Evolutionary conservation across 2,888 invertebrate genomes (phyloP), one percentile per base, ranked within the genome.

Genomic region (Orthosia incerta): DNA sequence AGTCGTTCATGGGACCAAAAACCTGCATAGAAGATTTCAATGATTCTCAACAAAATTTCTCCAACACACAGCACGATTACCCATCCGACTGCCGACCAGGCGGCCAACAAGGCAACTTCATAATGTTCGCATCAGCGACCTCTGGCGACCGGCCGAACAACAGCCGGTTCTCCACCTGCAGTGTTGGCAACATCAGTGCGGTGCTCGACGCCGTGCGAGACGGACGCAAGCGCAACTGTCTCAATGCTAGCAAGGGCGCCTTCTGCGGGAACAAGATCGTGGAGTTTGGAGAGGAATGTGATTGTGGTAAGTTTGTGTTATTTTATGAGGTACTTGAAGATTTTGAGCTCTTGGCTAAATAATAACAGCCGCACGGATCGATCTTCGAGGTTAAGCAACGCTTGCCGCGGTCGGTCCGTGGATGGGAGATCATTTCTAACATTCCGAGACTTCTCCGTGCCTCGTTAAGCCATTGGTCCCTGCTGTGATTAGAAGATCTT

Each of bases 201-300:
- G 99, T 99, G 1, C 95, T 99, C 39, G 98, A 99, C 92, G 99
- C 99, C 2, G 98, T 99, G 56, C 97, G 98, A 78, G 98, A 98
- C 90, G 98, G 98, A 79, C 97, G 98, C 88, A 99, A 99, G 94
- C 97, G 98, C 63, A 99, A 99, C 95, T 99, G 99, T 91, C 99
- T 99, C 94, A 98, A 98, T 86, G 98, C 98, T 56, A 96, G 98
- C 69, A 98, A 97, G 77, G 99, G 99, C 74, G 99, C 99, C 46
- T 99, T 99, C 97, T 99, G 99, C 94, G 99, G 99, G 71, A 99
- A 99, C 95, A 99, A 99, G 95, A 99, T 99, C 89, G 99, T 99
- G 0, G 99, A 99, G 93, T 98, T 98, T 45, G 99, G 99, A 63
- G 99, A 99, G 95, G 99, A 99, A 94, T 99, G 99, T 92, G 99